Evolutionary conservation across 2,888 invertebrate genomes (phyloP).

Genomic region (Empis livida): DNA sequence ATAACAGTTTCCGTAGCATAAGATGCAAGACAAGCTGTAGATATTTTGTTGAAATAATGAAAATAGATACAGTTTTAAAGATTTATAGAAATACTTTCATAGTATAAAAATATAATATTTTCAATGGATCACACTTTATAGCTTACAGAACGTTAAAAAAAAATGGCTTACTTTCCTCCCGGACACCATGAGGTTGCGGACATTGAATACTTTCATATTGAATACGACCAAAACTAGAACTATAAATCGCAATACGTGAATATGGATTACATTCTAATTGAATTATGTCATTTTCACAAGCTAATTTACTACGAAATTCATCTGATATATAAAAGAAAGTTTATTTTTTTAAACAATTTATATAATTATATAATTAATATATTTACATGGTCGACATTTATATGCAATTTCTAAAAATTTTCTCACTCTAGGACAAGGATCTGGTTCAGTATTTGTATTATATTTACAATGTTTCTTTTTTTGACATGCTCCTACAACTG

Average conservation of each 20-base stretch:
- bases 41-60: no score
- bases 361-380: background rate
- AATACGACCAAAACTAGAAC: conserved; percentile 86
- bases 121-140: no score
- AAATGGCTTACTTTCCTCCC: conserved; percentile 84
- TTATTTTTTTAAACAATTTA: no score
- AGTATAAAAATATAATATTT: no score
- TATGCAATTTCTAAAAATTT: conserved; percentile 93
- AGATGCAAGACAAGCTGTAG: conserved; percentile 70
- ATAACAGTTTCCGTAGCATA: conserved; percentile 85
- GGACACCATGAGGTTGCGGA: conserved; percentile 73
- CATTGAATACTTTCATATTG: conserved; percentile 82
- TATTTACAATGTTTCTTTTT: conserved; percentile 83
- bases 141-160: no score
- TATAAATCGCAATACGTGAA: conserved; percentile 81
- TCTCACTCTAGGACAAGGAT: conserved; percentile 83
- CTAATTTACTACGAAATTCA: conserved; percentile 86
- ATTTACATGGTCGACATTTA: conserved; percentile 95
- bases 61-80: no score
- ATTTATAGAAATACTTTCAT: no score
- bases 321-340: conserved; percentile 44
- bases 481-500: conserved; percentile 86
- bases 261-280: conserved; percentile 79
- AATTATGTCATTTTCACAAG: conserved; percentile 82
- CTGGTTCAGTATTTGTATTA: conserved; percentile 25